Base-by-base conservation (phyloP, 2,113 vertebrate genomes). In the Oncorhynchus tshawytscha region DNA sequence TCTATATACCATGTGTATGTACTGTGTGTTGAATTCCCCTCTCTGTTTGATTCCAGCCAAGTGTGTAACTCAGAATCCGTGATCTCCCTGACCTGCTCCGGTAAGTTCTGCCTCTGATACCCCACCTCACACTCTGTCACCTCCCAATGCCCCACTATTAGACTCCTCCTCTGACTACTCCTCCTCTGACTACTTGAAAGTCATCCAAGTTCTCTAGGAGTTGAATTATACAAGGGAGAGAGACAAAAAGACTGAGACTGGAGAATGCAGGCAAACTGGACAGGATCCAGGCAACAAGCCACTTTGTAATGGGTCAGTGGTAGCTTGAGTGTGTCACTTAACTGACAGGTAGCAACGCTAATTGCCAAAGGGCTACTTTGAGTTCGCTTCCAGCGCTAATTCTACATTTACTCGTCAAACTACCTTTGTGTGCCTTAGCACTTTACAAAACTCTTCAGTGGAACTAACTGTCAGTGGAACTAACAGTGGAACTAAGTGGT, bases 81-180 rank as follows among this genome's bases (percentile, higher is more conserved):
- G 49, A 65, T 95, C 5, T 90, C 94, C 12, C 84, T 95, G 68
- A 77, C 80, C 31, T 95, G 94, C 76, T 94, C 93, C 89, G 91
- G 94, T 94, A 74, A 90, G 91, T 73, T 51, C 27, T 24, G 15
- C 27, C 20, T 5, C 18, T n/a, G n/a, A 25, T 45, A 20, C 31
- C 6, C 31, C 29, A 15, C 16, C 13, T 20, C 6, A 6, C 4
- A n/a, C 45, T 9, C 27, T 20, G 6, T 5, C 62, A 11, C 20
- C 34, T 39, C 27, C 25, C 45, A 67, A 3, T 25, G 11, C 62
- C 20, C 62, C 2, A 2, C 13, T 25, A 25, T 4, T 45, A 9
- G 39, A 45, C 39, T 54, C 59, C 7, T 5, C 59, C 16, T 62
- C 59, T 1, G 12, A 60, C 59, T 22, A n/a, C n/a, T 20, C 59